phyloP scores from a whole-genome alignment of 92 coral and sea anemone species.

The Zoanthus solanderi region DNA sequence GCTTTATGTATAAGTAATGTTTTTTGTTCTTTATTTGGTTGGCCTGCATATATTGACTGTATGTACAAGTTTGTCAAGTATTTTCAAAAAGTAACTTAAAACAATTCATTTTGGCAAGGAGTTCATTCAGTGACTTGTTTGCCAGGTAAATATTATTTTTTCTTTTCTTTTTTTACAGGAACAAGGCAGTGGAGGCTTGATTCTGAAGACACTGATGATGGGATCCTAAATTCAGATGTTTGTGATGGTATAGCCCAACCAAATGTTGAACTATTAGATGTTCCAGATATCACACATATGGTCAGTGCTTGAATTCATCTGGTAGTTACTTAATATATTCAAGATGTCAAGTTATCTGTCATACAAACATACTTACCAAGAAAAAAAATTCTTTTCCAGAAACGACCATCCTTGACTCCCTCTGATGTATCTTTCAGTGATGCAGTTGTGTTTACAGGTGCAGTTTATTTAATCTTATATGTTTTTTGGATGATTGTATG shows the following conservation, averaged over 20 bases:
- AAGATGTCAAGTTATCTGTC: background rate
- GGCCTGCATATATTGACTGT: too few species aligned
- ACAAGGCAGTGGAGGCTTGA: conserved; percentile 1
- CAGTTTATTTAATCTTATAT: background rate
- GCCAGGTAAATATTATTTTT: too few species aligned
- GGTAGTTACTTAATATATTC: background rate
- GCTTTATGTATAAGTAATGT: too few species aligned
- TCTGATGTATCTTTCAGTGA: background rate
- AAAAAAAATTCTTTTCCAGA: background rate
- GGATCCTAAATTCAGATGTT: background rate
- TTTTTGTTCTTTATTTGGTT: too few species aligned
- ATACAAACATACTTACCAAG: background rate
- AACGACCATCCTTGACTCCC: conserved; percentile 14
- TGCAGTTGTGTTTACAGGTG: conserved; percentile 13
- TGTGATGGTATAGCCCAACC: conserved; percentile 1
- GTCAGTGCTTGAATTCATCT: background rate
- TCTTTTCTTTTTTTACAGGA: background rate
- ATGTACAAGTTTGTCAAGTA: too few species aligned
- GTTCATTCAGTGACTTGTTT: background rate
- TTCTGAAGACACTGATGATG: background rate
- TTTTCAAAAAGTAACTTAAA: too few species aligned
- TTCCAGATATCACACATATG: conserved; percentile 22
- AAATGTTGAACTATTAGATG: background rate
- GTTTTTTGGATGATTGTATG: too few species aligned
- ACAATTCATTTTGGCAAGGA: background rate